phyloP scores from a whole-genome alignment of 2,113 vertebrate species.

The Osmerus mordax region DNA sequence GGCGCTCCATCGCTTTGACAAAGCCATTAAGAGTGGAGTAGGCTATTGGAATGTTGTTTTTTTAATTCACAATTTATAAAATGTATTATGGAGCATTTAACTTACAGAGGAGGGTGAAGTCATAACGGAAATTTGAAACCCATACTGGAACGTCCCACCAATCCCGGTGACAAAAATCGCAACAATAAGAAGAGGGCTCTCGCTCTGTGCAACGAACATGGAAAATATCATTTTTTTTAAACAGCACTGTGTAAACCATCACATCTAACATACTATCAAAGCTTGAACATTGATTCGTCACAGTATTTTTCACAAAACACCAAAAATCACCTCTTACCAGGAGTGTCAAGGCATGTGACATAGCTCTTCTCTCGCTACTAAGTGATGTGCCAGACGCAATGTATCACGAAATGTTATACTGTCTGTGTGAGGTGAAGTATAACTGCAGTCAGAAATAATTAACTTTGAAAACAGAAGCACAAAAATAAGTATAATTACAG shows the following conservation, averaged over 20 bases:
- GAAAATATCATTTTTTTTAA: background rate
- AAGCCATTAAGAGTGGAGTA: too few relatives aligned
- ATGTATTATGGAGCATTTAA: background rate
- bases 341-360: slow-evolving; percentile 41
- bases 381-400: slow-evolving; percentile 1
- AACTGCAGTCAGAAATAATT: slow-evolving; percentile 42
- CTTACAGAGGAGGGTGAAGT: slow-evolving; percentile 79
- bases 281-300: too few relatives aligned
- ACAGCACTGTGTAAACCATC: too few relatives aligned
- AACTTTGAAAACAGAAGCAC: slow-evolving; percentile 26
- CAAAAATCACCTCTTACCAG: slow-evolving; percentile 46
- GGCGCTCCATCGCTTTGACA: too few relatives aligned
- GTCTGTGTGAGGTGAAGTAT: slow-evolving; percentile 1
- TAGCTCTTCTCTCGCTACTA: slow-evolving; percentile 20
- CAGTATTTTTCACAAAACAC: background rate
- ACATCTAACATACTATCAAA: too few relatives aligned
- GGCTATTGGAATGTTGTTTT: background rate
- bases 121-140: slow-evolving; percentile 75
- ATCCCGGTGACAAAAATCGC: slow-evolving; percentile 69
- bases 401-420: slow-evolving; percentile 22
- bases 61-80: background rate
- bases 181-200: slow-evolving; percentile 58
- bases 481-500: background rate
- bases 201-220: slow-evolving; percentile 41
- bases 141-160: slow-evolving; percentile 81